Base-by-base conservation (phyloP, 2,113 vertebrate genomes). In the Dunckerocampus dactyliophorus region DNA sequence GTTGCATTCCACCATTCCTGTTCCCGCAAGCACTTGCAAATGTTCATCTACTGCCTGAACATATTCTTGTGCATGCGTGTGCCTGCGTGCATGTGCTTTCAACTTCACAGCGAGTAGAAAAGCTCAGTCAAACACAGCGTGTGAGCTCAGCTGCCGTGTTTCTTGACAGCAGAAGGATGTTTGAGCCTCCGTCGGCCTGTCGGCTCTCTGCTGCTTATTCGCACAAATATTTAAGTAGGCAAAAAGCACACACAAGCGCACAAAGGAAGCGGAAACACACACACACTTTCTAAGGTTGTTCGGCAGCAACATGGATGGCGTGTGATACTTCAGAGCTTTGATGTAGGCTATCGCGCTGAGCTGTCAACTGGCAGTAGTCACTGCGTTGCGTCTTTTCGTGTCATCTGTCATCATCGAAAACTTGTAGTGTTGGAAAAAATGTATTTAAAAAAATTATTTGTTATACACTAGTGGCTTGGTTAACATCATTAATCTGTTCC, bases 101-200 rank as follows among this genome's bases (percentile, higher is more conserved):
- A 49, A 43, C 24, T 52, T 17, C 15, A 2, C 24, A 52, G 50
- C 28, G 24, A 24, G 49, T 24, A 6, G 49, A 50, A 24, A 28
- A 51, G 49, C 49, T 14, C 21, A 6, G 47, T 49, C n/a, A 49
- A 50, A 50, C 20, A 11, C 48, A 7, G 48, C 48, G 24, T 8
- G 50, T 15, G 50, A 52, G 22, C 50, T 52, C 50, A 52, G 50
- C 28, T 34, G 52, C 24, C 52, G 52, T 37, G 52, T 34, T 54
- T 54, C 17, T 54, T 19, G 52, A 54, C 52, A 34, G 52, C 52
- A 54, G 52, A 54, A n/a, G 52, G 28, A n/a, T 54, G 28, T 34
- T 34, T 11, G 22, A 28, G 24, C 50, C 21, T 16, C 22, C 50
- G 50, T 28, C 2, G 50, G 50, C 50, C 50, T 52, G 50, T 28